A percentile compares a stretch with the other conserved stretches of the same genome.
Conservation (phyloP, 2,113 vertebrate genomes). For the Murina feae region DNA sequence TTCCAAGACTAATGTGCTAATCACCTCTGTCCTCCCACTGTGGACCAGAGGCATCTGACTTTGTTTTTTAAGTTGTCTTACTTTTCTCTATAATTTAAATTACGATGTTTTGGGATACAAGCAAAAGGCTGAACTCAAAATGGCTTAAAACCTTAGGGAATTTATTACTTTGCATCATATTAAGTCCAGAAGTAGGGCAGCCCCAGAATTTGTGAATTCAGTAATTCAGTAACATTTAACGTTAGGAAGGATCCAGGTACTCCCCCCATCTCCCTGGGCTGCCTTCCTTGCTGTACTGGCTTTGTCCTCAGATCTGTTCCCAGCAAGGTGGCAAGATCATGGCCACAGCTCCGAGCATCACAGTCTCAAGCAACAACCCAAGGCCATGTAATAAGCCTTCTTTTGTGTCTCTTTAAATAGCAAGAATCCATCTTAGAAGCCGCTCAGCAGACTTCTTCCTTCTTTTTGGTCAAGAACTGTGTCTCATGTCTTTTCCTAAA, state of each 20-base stretch:
- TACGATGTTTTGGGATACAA: neutral
- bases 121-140: neutral
- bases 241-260: neutral
- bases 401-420: neutral
- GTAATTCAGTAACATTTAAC: neutral
- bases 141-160: neutral
- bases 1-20: neutral
- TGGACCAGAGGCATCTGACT: neutral
- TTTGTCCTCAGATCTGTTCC: neutral
- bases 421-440: neutral
- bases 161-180: neutral
- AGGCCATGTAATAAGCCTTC: neutral
- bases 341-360: neutral
- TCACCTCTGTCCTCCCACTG: neutral
- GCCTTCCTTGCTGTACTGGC: neutral
- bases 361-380: neutral
- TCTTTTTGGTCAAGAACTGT: neutral
- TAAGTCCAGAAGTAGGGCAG: neutral
- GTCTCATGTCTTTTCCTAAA: neutral
- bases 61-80: neutral
- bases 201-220: neutral
- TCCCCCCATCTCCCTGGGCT: neutral
- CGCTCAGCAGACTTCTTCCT: neutral
- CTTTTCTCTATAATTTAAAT: neutral
- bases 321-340: neutral